phyloP scores from a whole-genome alignment of 1,140 invertebrate species.

The Ladona fulva region DNA sequence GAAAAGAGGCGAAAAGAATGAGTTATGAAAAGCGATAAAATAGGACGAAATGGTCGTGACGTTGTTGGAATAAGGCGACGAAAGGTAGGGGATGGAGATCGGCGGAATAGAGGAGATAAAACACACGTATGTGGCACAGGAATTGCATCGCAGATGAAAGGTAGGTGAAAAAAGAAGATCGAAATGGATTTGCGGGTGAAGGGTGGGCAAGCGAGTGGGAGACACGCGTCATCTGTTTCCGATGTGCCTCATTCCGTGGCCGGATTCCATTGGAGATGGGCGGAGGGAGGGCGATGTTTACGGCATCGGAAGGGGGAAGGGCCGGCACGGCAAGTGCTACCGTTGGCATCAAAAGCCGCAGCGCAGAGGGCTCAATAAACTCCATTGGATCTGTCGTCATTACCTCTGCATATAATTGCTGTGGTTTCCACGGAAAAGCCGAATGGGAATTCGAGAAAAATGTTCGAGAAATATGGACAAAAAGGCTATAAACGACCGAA shows the following conservation, averaged over 20 bases:
- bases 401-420: not conserved
- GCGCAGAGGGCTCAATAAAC: not conserved
- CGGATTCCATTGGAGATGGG: not conserved
- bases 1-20: conserved; percentile 31
- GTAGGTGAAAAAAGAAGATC: no score
- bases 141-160: no score
- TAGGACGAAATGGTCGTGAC: no score
- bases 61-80: no score
- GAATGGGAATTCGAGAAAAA: no score
- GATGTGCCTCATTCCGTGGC: not conserved
- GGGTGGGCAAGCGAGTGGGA: no score
- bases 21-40: not conserved
- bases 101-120: no score
- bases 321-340: not conserved
- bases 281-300: not conserved
- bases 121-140: no score
- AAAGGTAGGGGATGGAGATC: no score
- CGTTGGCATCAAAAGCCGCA: not conserved
- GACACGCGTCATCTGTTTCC: not conserved
- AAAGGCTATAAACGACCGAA: no score
- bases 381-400: not conserved
- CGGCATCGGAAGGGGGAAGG: not conserved
- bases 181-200: no score
- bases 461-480: no score
- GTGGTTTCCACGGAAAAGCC: not conserved